phyloP scores from a whole-genome alignment of 2,797 vertebrate species.

The Eleutherodactylus coqui region DNA sequence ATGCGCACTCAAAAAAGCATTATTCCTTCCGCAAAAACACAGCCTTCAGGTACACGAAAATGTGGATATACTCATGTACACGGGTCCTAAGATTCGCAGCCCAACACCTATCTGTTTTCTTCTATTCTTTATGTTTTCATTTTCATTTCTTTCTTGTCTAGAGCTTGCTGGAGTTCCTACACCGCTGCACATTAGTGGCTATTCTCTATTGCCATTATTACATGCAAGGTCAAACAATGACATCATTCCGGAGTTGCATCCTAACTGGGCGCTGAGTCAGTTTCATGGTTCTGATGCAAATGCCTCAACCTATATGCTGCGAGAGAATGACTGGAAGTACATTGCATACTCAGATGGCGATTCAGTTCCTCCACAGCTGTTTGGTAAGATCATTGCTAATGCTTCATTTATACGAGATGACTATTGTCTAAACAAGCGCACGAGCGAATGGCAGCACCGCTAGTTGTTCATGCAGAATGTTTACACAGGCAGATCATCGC shows the following conservation, averaged over 20 bases:
- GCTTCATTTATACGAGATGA: too few species aligned
- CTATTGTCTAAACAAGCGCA: too few species aligned
- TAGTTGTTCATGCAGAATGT: too few species aligned
- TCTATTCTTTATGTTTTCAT: background rate
- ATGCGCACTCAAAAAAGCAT: too few species aligned
- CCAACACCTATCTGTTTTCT: background rate
- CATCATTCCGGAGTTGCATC: constrained; percentile 62
- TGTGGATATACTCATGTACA: too few species aligned
- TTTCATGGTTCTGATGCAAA: constrained; percentile 95
- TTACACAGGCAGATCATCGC: too few species aligned
- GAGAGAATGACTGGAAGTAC: constrained; percentile 88
- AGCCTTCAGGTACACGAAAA: too few species aligned
- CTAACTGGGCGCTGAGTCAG: constrained; percentile 90
- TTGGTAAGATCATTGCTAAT: constrained; percentile 79
- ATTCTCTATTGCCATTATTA: constrained; percentile 84
- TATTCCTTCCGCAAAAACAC: too few species aligned
- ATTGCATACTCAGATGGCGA: constrained; percentile 86
- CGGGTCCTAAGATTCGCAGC: background rate
- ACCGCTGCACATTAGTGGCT: constrained; percentile 82
- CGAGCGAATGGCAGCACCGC: too few species aligned
- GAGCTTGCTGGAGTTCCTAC: constrained; percentile 83
- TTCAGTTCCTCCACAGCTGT: constrained; percentile 87
- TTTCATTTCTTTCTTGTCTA: constrained; percentile 64
- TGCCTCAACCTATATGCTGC: constrained; percentile 93
- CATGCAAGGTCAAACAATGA: constrained; percentile 61